phyloP scores from a whole-genome alignment of 2,888 invertebrate genomes.

The Aphodius sticticus region DNA sequence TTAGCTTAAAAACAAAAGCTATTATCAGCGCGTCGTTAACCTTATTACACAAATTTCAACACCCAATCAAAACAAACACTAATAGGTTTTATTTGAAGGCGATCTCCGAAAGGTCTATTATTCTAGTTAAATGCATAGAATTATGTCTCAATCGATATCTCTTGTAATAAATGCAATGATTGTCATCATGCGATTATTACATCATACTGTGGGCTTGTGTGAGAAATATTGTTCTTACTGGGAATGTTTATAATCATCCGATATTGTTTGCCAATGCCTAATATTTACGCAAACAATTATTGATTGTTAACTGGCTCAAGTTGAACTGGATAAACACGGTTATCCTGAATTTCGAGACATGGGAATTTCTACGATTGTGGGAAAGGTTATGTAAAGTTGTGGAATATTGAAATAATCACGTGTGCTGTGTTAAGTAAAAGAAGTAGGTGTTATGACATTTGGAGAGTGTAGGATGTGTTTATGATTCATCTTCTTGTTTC shows the following conservation, averaged over 20 bases:
- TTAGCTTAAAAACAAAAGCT: not conserved
- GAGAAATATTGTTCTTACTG: not conserved
- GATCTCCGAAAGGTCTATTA: not conserved
- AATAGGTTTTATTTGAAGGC: not conserved
- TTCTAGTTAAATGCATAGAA: not conserved
- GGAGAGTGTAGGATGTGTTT: no score
- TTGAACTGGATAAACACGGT: not conserved
- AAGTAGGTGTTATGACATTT: no score
- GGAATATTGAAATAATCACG: not conserved
- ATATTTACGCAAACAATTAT: not conserved
- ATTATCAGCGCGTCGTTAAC: not conserved
- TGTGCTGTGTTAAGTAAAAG: not conserved
- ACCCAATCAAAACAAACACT: not conserved
- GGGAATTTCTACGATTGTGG: not conserved
- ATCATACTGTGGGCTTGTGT: not conserved
- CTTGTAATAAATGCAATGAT: not conserved
- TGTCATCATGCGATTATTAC: not conserved
- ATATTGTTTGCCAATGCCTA: not conserved
- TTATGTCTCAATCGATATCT: not conserved
- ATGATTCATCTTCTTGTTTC: no score
- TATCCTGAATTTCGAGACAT: not conserved
- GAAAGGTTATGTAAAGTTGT: not conserved
- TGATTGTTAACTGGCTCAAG: not conserved
- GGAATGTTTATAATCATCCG: not conserved
- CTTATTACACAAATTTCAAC: not conserved